A percentile compares a stretch with the other conserved stretches of the same genome.
Conservation (phyloP, 2,888 invertebrate species). For the Byasa hedistus region DNA sequence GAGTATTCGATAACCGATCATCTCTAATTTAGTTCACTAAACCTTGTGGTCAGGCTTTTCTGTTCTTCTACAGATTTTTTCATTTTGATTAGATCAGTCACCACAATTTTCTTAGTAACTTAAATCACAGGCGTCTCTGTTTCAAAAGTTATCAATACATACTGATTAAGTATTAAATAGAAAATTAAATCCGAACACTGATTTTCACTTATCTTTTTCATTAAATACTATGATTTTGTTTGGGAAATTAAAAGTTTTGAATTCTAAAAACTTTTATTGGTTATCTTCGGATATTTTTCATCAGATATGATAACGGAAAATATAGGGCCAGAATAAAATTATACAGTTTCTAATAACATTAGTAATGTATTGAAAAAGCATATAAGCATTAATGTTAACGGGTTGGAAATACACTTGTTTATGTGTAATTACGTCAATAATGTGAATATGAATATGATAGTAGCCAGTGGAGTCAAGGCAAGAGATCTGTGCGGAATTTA, state of each 20-base stretch:
- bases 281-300: neutral
- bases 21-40: too few species aligned
- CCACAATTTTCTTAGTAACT: too few species aligned
- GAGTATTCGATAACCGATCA: too few species aligned
- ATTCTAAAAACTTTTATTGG: neutral
- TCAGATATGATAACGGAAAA: neutral
- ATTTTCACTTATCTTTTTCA: too few species aligned
- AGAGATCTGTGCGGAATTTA: conserved; percentile 15
- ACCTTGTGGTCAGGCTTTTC: too few species aligned
- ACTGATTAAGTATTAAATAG: too few species aligned
- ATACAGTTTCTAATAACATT: conserved; percentile 16
- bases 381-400: conserved; percentile 11
- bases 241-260: neutral
- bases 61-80: too few species aligned
- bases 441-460: conserved; percentile 7
- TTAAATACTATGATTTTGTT: too few species aligned
- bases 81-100: too few species aligned
- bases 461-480: conserved; percentile 16
- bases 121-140: too few species aligned
- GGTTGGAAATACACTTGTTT: conserved; percentile 12
- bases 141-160: too few species aligned
- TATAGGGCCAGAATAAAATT: neutral
- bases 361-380: conserved; percentile 11
- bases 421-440: conserved; percentile 19
- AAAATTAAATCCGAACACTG: too few species aligned